Conservation (phyloP, 2,797 vertebrate genomes). For the Phyllotis vaccarum region DNA sequence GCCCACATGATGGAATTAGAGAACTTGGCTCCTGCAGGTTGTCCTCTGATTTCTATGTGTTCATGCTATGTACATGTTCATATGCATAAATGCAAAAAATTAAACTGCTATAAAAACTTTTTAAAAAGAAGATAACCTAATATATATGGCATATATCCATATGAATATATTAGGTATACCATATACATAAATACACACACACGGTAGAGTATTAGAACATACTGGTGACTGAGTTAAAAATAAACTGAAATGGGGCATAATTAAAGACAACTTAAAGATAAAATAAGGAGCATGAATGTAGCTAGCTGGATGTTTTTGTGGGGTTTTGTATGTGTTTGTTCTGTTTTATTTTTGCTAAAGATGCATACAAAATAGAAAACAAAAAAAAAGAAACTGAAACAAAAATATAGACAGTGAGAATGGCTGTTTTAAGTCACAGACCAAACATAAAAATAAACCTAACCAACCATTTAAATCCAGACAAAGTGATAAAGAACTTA, state of each 20-base stretch:
- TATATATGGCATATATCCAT: not conserved
- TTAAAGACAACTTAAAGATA: conserved; percentile 27
- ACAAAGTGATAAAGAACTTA: conserved; percentile 18
- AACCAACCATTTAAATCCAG: conserved; percentile 7
- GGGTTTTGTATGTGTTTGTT: not conserved
- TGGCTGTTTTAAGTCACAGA: conserved; percentile 35
- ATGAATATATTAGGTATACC: not conserved
- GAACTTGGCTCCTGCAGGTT: not conserved
- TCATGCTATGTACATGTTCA: not conserved
- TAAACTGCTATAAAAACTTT: not conserved
- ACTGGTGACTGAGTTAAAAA: not conserved
- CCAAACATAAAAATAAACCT: conserved; percentile 34
- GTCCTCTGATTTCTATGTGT: not conserved
- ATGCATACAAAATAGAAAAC: conserved; percentile 9
- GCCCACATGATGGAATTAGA: not conserved
- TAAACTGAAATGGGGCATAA: conserved; percentile 34
- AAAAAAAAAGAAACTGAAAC: conserved; percentile 23
- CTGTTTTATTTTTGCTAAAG: not conserved
- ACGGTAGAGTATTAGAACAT: not conserved
- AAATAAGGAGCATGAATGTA: conserved; percentile 12
- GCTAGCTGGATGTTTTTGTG: not conserved
- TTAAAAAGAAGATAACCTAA: not conserved
- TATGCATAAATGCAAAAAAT: not conserved
- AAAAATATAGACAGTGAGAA: conserved; percentile 6
- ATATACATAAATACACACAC: not conserved